Evolutionary conservation across 1,140 invertebrate species (phyloP), one percentile per base, ranked within the genome.

Genomic region (Drosophila dunni): DNA sequence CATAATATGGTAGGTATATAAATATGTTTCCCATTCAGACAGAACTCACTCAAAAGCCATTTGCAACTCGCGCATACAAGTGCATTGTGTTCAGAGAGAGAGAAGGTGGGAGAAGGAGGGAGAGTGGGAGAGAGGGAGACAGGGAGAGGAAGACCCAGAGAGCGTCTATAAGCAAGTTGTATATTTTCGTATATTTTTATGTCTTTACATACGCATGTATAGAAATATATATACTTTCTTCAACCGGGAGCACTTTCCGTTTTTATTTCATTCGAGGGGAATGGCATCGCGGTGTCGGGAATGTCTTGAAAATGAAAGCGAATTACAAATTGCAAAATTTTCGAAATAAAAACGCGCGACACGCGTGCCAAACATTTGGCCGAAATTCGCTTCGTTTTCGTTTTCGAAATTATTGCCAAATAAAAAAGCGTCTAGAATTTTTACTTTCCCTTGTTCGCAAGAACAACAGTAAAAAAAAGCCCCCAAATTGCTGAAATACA

Each of bases 41-140:
- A 72, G 65, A 81, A 77, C 78, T 57, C 42, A 75, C 78, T 29
- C 24, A 29, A 72, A 17, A 56, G 71, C 65, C 61, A 50, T 58
- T 73, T 36, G 48, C 45, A 64, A 64, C 56, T 51, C 46, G 42
- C 45, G 33, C 73, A 70, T 36, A 74, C 81, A 84, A 84, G 76
- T 84, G 81, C 81, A 73, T 67, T 53, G 60, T 64, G 48, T 36
- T 70, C 17, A 34, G 13, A 42, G 7, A n/a, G 7, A 29, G 24
- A 33, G 3, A 53, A 6, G 6, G 24, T 5, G 24, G 6, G 6
- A 29, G 24, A 29, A 6, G 1, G 20, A 4, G 6, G 29, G 48
- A n/a, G 20, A 33, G 48, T 1, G 8, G 11, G 2, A 29, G 7
- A 36, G 34, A 50, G 45, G 34, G 13, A 17, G 33, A 56, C 36